phyloP scores from a whole-genome alignment of 2,113 vertebrate species.

The Myiozetetes cayanensis region DNA sequence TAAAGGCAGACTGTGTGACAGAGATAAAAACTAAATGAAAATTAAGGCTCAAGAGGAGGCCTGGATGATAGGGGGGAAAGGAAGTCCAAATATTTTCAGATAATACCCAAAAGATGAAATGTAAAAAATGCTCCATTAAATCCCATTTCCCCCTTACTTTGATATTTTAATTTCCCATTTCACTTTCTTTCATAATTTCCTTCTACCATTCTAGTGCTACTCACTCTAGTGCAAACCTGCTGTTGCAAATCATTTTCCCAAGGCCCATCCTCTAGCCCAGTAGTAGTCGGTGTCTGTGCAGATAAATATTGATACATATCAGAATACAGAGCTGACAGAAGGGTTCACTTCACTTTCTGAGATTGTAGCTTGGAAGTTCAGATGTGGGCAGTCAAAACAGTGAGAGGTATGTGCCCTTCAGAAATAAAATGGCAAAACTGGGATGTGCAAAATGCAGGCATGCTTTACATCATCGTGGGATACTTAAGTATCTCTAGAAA shows the following conservation, averaged over 20 bases:
- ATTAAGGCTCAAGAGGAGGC: constrained; percentile 53
- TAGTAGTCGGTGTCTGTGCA: background rate
- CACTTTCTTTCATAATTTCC: constrained; percentile 71
- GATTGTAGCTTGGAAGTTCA: constrained; percentile 9
- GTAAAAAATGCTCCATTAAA: constrained; percentile 63
- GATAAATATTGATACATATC: background rate
- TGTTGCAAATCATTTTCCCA: constrained; percentile 49
- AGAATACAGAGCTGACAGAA: background rate
- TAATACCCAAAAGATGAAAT: constrained; percentile 60
- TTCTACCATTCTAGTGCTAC: constrained; percentile 57
- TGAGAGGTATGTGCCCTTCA: background rate
- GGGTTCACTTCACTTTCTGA: background rate
- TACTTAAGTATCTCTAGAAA: background rate
- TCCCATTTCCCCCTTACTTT: constrained; percentile 70
- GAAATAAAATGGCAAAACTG: background rate
- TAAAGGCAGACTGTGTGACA: constrained; percentile 48
- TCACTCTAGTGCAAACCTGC: constrained; percentile 26
- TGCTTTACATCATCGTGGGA: background rate
- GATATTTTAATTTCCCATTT: constrained; percentile 76
- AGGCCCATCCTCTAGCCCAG: background rate
- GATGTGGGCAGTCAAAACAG: background rate
- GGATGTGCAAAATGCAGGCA: background rate
- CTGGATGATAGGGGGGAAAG: background rate
- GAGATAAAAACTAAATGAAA: constrained; percentile 69
- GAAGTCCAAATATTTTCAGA: constrained; percentile 59